phyloP scores from a whole-genome alignment of 2,113 vertebrate species.

The Aphyosemion australe region DNA sequence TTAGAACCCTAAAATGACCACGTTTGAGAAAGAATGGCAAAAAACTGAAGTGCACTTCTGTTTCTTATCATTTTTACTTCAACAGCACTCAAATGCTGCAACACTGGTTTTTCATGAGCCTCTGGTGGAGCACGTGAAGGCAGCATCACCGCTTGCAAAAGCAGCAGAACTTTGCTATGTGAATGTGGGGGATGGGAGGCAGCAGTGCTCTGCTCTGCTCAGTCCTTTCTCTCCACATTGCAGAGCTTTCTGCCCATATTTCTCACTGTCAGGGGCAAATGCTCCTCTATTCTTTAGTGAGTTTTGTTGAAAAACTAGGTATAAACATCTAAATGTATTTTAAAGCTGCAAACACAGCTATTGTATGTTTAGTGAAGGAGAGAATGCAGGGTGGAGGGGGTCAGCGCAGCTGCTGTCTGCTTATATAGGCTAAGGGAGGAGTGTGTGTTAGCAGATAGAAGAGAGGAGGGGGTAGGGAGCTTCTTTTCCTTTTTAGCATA shows the following conservation, averaged over 20 bases:
- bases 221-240: conserved; percentile 73
- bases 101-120: conserved; percentile 40
- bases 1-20: not conserved
- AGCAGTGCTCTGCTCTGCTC: conserved; percentile 66
- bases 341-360: conserved; percentile 41
- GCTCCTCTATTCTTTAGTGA: conserved; percentile 30
- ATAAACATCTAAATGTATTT: conserved; percentile 40
- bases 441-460: conserved; percentile 54
- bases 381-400: conserved; percentile 62
- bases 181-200: conserved; percentile 81
- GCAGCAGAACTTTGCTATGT: conserved; percentile 83
- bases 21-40: not conserved
- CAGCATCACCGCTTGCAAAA: conserved; percentile 77
- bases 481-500: conserved; percentile 74
- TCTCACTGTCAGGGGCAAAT: conserved; percentile 50
- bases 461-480: conserved; percentile 72
- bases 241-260: conserved; percentile 68
- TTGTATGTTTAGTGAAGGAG: conserved; percentile 59
- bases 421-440: conserved; percentile 77
- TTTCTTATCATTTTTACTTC: not conserved
- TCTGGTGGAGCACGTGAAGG: conserved; percentile 50
- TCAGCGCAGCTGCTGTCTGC: conserved; percentile 71
- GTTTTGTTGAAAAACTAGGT: conserved; percentile 42
- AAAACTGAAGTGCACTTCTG: no score
- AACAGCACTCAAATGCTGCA: conserved; percentile 31